A percentile compares a stretch with the other conserved stretches of the same genome.
These are phyloP conservation scores for Buphagus erythrorhynchus DNA, from an alignment of 2,797 vertebrate genomes.

Conservation along the genomic window DNA sequence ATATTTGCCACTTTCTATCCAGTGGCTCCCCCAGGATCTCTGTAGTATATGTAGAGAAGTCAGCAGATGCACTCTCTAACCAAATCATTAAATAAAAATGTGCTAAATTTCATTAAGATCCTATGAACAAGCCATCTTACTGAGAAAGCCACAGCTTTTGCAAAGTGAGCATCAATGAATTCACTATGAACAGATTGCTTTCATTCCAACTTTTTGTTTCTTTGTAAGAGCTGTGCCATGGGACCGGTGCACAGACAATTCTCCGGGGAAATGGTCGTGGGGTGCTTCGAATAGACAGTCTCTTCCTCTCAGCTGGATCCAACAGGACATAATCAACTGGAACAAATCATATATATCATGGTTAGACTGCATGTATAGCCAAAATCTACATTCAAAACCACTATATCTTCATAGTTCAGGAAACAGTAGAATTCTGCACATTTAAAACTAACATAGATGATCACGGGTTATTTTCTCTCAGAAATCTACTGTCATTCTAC, in stretches of 20 bases:
- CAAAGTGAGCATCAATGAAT: slow-evolving; percentile 81
- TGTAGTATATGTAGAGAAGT: not conserved
- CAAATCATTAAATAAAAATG: not conserved
- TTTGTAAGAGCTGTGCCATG: slow-evolving; percentile 82
- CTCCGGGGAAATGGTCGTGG: slow-evolving; percentile 81
- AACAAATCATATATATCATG: not conserved
- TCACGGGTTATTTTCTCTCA: not conserved
- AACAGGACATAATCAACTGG: slow-evolving; percentile 91
- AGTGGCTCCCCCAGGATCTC: not conserved
- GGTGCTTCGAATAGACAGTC: slow-evolving; percentile 81
- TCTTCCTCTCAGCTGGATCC: slow-evolving; percentile 84
- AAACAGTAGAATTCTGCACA: not conserved
- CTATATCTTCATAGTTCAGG: not conserved
- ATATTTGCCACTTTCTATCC: not conserved
- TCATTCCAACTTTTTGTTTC: slow-evolving; percentile 79
- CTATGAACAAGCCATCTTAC: slow-evolving; percentile 69
- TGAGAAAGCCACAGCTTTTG: slow-evolving; percentile 86
- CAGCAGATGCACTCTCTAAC: not conserved
- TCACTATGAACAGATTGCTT: slow-evolving; percentile 82
- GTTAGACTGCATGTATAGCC: not conserved
- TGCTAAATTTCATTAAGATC: not conserved
- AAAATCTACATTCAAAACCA: not conserved
- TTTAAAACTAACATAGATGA: not conserved
- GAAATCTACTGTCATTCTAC: not conserved
- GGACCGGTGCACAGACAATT: slow-evolving; percentile 86